These are phyloP conservation scores for Myotis vivesi DNA, from an alignment of 2,797 vertebrate species.

Conservation along the genomic window DNA sequence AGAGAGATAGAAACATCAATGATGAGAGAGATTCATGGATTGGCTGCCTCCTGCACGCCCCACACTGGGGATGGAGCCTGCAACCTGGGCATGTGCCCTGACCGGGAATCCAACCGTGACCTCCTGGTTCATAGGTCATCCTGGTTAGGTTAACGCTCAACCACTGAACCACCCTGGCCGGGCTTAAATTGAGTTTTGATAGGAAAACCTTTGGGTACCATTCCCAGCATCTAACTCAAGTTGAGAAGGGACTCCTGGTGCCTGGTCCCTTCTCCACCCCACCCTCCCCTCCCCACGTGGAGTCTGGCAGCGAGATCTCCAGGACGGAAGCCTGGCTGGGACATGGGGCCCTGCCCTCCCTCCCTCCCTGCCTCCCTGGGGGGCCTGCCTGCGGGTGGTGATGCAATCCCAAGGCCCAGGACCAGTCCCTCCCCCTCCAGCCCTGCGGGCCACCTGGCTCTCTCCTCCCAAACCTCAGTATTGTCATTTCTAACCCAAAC, in stretches of 20 bases:
- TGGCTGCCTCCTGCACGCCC: too few relatives aligned
- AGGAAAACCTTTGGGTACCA: too few relatives aligned
- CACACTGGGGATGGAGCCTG: too few relatives aligned
- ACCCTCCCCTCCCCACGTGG: background rate
- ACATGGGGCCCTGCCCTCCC: background rate
- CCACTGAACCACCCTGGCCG: too few relatives aligned
- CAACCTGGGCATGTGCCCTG: too few relatives aligned
- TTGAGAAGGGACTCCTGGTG: too few relatives aligned
- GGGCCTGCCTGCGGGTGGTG: background rate
- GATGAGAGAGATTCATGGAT: too few relatives aligned
- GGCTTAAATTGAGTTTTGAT: background rate
- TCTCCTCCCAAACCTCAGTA: background rate
- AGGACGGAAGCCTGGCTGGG: background rate
- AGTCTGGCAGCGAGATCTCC: background rate
- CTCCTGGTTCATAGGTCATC: too few relatives aligned
- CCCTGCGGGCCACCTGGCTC: background rate
- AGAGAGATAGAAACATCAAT: too few relatives aligned
- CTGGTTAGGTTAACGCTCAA: too few relatives aligned
- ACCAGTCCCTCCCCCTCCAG: rapidly evolving
- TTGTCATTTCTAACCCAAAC: background rate
- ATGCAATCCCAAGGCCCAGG: background rate
- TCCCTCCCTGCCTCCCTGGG: background rate
- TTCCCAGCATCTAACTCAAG: background rate
- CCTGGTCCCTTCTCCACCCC: background rate
- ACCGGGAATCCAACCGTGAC: too few relatives aligned